Evolutionary conservation across 2,797 vertebrate genomes (phyloP), one percentile per base, ranked within the genome.

Genomic region (Sebastes trivittatus): DNA sequence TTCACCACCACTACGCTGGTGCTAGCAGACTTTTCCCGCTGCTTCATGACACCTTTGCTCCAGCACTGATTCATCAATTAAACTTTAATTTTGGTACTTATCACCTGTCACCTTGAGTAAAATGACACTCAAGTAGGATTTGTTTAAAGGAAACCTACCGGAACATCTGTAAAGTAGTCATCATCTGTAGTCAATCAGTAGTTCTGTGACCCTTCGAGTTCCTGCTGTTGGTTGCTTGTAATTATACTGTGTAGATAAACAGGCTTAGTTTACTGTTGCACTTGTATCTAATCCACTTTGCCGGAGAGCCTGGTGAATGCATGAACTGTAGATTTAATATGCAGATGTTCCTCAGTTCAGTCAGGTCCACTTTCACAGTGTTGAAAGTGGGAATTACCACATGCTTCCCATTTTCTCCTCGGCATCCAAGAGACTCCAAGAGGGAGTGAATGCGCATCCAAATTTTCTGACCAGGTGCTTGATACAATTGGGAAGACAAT

Each of bases 391-490:
- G 86, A 87, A 79, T 82, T 27, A 49, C 68, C 91, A 88, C 84
- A 84, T 87, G 90, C 88, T 90, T 87, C 82, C 63, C 73, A 83
- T 90, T 81, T 92, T 85, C 82, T 87, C 83, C 87, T 86, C 75
- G 0, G 63, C 58, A 75, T 91, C 87, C 90, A 81, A 89, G 42
- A 78, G 59, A 75, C 66, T 80, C 78, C 75, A 77, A 80, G 56
- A 84, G 89, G 91, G 83, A 93, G 61, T 7, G 63, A 9, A 16
- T 67, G 27, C 75, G 9, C 85, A 73, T 88, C 84, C 88, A 89
- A 79, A 60, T 83, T 65, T 55, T 81, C 89, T 16, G 81, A 82
- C 92, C 93, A 93, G 93, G 93, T 93, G 92, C 86, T 85, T 10
- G 6, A 54, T 66, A 60, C 86, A 70, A 93, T 82, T 89, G 91